Percentiles rank a stretch among this genome's conserved stretches.
phyloP scores from a whole-genome alignment of 2,797 vertebrate genomes.

The Anabas testudineus region DNA sequence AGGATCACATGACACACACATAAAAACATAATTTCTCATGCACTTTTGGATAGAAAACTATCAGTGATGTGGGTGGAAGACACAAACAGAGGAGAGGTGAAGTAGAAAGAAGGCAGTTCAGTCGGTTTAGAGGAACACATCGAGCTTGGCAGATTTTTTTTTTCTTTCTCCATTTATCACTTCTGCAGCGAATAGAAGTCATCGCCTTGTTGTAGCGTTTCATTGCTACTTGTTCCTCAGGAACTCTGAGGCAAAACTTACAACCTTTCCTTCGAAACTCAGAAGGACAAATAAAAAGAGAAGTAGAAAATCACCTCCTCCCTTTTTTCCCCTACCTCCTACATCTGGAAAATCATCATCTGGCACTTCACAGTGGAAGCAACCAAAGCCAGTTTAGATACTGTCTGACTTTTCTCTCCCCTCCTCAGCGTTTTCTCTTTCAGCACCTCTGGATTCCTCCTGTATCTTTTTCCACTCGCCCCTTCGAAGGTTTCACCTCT shows the following conservation, averaged over 20 bases:
- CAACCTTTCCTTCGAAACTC: constrained; percentile 30
- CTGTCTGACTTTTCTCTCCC: constrained; percentile 43
- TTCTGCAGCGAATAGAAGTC: constrained; percentile 39
- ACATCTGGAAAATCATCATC: constrained; percentile 74
- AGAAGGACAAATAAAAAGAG: constrained; percentile 33
- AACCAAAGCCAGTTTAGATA: constrained; percentile 47
- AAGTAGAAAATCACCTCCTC: background rate
- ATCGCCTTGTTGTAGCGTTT: constrained; percentile 32
- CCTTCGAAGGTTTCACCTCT: constrained; percentile 28
- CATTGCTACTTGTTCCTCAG: constrained; percentile 15
- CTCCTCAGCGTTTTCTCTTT: constrained; percentile 40
- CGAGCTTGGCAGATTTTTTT: constrained; percentile 17
- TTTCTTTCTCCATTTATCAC: constrained; percentile 11
- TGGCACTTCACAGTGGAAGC: constrained; percentile 58
- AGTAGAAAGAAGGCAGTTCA: constrained; percentile 47
- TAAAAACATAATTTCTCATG: constrained; percentile 56
- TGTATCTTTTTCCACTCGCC: constrained; percentile 28
- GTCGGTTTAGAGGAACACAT: constrained; percentile 51
- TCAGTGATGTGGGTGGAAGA: constrained; percentile 50
- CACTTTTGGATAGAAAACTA: constrained; percentile 49
- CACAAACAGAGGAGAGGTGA: constrained; percentile 39
- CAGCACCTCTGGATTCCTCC: constrained; percentile 52
- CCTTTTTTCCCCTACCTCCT: constrained; percentile 29
- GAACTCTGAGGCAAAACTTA: background rate
- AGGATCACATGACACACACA: constrained; percentile 46